These are phyloP conservation scores for Corythornis cristatus DNA, from an alignment of 2,113 vertebrate species.

Conservation along the genomic window DNA sequence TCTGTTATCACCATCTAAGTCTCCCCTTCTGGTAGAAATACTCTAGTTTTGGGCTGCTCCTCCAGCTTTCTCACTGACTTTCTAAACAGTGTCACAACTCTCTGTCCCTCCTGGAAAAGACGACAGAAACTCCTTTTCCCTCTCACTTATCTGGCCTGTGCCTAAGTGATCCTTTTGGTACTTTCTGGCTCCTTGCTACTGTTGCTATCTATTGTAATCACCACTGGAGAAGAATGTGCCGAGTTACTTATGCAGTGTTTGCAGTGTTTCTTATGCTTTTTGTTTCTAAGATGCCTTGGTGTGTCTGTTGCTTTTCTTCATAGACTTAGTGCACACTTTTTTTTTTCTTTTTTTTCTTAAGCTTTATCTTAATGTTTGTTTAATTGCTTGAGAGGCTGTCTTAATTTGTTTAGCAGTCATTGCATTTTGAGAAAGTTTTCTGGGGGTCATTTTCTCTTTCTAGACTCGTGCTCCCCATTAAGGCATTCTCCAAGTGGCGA, in stretches of 20 bases:
- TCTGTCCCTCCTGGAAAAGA: neutral
- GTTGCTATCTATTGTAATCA: constrained; percentile 89
- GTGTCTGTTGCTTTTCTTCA: constrained; percentile 75
- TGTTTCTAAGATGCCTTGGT: constrained; percentile 83
- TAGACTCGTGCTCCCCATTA: constrained; percentile 8
- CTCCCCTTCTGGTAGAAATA: neutral
- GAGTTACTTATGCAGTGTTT: constrained; percentile 67
- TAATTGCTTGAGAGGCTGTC: constrained; percentile 67
- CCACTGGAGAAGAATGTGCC: constrained; percentile 65
- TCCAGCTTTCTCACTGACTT: constrained; percentile 28
- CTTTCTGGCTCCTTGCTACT: constrained; percentile 77
- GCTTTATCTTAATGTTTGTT: constrained; percentile 72
- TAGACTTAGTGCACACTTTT: constrained; percentile 84
- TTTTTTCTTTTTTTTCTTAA: constrained; percentile 78
- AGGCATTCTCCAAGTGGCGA: constrained; percentile 82
- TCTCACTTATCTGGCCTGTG: neutral
- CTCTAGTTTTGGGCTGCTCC: neutral
- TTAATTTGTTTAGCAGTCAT: constrained; percentile 66
- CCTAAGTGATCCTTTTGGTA: constrained; percentile 3
- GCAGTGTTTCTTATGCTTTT: constrained; percentile 89
- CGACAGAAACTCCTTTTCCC: neutral
- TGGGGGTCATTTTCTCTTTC: constrained; percentile 55
- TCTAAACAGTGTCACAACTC: constrained; percentile 43
- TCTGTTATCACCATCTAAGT: constrained; percentile 7
- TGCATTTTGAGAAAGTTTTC: constrained; percentile 61